Conservation (phyloP, 2,888 invertebrate genomes). For the Leistus spinibarbis region DNA sequence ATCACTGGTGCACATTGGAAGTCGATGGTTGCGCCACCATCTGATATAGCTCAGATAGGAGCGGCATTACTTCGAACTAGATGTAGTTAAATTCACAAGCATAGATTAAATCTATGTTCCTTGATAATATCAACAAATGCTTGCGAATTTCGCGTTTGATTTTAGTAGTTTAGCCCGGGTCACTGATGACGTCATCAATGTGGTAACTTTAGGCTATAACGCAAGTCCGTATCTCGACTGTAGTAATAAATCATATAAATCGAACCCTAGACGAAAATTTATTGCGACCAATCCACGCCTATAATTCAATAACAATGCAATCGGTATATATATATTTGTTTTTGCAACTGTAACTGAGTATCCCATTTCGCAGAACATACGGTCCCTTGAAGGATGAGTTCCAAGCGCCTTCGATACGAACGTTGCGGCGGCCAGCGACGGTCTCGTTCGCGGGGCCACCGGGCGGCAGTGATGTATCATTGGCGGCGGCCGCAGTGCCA, state of each 20-base stretch:
- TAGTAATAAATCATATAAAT: not conserved
- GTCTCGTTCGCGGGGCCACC: conserved; percentile 25
- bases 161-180: too few relatives aligned
- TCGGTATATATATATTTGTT: not conserved
- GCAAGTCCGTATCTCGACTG: too few relatives aligned
- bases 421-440: conserved; percentile 27
- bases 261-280: not conserved
- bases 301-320: not conserved
- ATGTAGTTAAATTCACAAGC: too few relatives aligned
- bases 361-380: conserved; percentile 63
- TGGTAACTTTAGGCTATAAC: too few relatives aligned
- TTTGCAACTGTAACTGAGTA: not conserved
- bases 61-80: too few relatives aligned
- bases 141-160: too few relatives aligned
- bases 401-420: conserved; percentile 47
- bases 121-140: too few relatives aligned
- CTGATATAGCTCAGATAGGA: too few relatives aligned
- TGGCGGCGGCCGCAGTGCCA: conserved; percentile 11
- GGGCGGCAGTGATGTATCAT: conserved; percentile 40
- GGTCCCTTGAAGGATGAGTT: conserved; percentile 62
- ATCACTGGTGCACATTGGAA: too few relatives aligned
- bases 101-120: too few relatives aligned
- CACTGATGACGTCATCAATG: too few relatives aligned
- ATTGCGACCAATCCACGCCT: not conserved
- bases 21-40: not conserved